phyloP scores from a whole-genome alignment of 2,888 invertebrate genomes.

The Cheilosia pagana region DNA sequence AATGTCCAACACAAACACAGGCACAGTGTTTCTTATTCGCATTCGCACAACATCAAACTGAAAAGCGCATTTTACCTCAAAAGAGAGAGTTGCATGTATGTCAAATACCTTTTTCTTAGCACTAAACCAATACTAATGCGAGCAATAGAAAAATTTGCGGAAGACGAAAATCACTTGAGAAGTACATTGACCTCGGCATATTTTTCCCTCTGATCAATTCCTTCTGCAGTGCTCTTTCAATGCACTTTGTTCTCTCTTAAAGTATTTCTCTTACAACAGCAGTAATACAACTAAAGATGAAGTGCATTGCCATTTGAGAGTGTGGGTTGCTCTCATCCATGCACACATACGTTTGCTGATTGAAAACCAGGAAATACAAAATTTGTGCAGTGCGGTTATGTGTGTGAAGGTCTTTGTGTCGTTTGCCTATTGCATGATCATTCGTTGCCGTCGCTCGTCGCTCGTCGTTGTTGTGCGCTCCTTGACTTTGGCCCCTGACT shows the following conservation, averaged over 20 bases:
- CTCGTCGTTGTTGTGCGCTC: conserved; percentile 37
- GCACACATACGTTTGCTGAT: conserved; percentile 3
- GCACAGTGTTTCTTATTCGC: conserved; percentile 12
- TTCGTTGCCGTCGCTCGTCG: conserved; percentile 45
- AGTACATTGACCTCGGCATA: conserved; percentile 74
- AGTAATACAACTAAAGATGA: conserved; percentile 6
- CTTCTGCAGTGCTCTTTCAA: conserved; percentile 13
- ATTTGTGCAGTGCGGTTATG: conserved; percentile 51
- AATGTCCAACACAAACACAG: conserved; percentile 34
- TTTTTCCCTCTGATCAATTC: conserved; percentile 64
- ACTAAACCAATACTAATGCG: conserved; percentile 29
- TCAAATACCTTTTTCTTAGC: conserved; percentile 64
- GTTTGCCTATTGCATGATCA: conserved; percentile 73
- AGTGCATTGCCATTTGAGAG: conserved; percentile 15
- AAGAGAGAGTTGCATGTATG: conserved; percentile 75
- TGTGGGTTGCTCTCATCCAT: conserved; percentile 29
- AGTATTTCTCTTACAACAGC: neutral
- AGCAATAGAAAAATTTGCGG: conserved; percentile 66
- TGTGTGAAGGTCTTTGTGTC: conserved; percentile 74
- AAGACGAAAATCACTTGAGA: conserved; percentile 70
- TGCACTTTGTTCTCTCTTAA: conserved; percentile 24
- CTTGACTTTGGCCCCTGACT: conserved; percentile 75
- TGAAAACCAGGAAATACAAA: conserved; percentile 70
- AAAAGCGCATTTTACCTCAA: conserved; percentile 53
- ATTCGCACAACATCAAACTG: too few species aligned